phyloP scores from a whole-genome alignment of 2,797 vertebrate genomes.

The Poecilia wingei region DNA sequence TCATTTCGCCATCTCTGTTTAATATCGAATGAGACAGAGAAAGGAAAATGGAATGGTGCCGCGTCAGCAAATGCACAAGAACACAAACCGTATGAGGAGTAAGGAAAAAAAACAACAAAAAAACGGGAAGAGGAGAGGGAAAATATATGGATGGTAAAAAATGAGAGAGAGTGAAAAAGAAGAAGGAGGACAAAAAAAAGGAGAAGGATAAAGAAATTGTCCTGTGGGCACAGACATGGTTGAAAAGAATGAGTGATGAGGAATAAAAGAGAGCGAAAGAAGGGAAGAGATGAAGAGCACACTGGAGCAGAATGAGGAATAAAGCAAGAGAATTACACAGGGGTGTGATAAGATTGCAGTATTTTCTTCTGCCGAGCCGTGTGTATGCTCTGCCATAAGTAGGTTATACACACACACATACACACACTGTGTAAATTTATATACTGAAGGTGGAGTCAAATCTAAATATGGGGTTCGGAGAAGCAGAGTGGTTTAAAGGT shows the following conservation, averaged over 20 bases:
- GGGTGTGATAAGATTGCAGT: conserved; percentile 64
- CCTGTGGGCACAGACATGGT: conserved; percentile 64
- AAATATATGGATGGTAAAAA: conserved; percentile 38
- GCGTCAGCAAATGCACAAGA: conserved; percentile 60
- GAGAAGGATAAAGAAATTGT: conserved; percentile 31
- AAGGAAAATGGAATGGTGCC: conserved; percentile 43
- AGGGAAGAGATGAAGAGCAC: conserved; percentile 29
- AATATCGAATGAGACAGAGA: conserved; percentile 49
- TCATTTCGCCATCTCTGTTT: conserved; percentile 62
- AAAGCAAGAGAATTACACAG: conserved; percentile 45
- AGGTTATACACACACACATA: background rate
- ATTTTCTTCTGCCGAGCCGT: conserved; percentile 56
- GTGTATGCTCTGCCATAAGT: conserved; percentile 29
- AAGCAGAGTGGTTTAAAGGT: background rate
- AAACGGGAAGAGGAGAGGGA: background rate
- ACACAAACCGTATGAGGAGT: conserved; percentile 14
- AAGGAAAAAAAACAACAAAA: background rate
- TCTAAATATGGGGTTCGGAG: background rate
- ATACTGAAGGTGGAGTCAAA: background rate
- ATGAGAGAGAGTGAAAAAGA: conserved; percentile 18
- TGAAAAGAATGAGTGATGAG: conserved; percentile 57
- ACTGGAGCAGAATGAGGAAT: conserved; percentile 47
- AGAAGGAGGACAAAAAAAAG: conserved; percentile 18
- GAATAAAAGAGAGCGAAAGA: conserved; percentile 46
- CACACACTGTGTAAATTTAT: background rate